Conservation (phyloP, 2,113 vertebrate species). For the Psittacara wagleri region DNA sequence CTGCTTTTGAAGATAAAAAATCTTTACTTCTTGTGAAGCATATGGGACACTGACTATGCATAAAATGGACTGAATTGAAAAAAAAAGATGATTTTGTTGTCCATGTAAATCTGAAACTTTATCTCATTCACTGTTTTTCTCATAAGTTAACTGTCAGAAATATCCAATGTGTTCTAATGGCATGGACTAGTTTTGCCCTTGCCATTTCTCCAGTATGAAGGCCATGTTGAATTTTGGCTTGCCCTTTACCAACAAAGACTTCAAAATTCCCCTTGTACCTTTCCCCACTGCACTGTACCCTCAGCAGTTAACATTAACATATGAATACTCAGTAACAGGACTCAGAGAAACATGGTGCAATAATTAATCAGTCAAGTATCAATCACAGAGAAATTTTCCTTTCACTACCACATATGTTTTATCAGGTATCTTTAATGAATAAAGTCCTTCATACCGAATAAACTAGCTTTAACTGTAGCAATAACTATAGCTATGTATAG, state of each 20-base stretch:
- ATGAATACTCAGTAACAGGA: neutral
- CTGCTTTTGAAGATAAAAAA: neutral
- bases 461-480: neutral
- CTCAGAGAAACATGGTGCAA: neutral
- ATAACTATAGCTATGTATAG: neutral
- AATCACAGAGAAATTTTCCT: neutral
- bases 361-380: neutral
- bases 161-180: neutral
- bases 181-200: neutral
- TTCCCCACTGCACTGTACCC: neutral
- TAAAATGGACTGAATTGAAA: neutral
- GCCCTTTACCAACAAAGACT: neutral
- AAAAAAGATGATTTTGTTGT: accelerated
- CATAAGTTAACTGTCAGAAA: neutral
- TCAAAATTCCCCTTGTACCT: neutral
- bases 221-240: neutral
- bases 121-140: neutral
- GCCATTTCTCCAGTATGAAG: neutral
- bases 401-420: neutral
- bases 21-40: neutral
- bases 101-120: neutral
- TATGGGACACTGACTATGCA: neutral
- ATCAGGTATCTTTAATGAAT: neutral
- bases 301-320: neutral
- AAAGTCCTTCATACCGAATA: neutral